Base-by-base conservation (phyloP, 2,888 invertebrate genomes). In the Nebria brevicollis region DNA sequence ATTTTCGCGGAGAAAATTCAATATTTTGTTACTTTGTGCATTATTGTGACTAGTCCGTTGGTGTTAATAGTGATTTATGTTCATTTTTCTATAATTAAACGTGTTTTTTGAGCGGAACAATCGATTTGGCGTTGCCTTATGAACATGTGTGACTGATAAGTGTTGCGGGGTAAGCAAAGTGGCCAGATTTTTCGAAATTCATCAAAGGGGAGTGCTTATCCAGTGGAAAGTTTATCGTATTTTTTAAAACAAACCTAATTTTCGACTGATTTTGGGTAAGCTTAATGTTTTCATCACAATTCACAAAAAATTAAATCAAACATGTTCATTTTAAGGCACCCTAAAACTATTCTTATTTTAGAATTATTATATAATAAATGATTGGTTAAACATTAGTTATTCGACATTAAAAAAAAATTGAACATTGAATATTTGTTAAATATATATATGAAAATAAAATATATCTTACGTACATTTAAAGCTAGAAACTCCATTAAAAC, bases 21-120 rank as follows among this genome's bases (percentile, higher is more conserved):
- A 25, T 64, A 70, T 68, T 68, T 68, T 15, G 75, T 43, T 66
- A 75, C 68, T 54, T 66, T 74, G 80, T 80, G 80, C 70, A 80
- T 75, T 80, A 41, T 80, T 34, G 80, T 80, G 80, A 70, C 75
- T 80, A 54, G 75, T 74, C 75, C 66, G 74, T 34, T 75, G 34
- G 80, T 80, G 80, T 54, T 72, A 25, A 80, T 75, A 80, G 80
- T 80, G 80, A 15, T 80, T 26, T 72, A n/a, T 68, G 70, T 70
- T 70, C 5, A 25, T 25, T 15, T 70, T 20, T 20, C 6, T 11
- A 25, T 20, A 25, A n/a, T 70, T 34, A 70, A 25, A 13, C 8
- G 70, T 66, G 3, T 11, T 70, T n/a, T 25, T 25, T 70, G 70
- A 13, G 25, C 70, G 70, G 7, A 7, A 13, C n/a, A 70, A 70